Evolutionary conservation across 2,888 invertebrate genomes (phyloP).

Genomic region (Agriotes lineatus): DNA sequence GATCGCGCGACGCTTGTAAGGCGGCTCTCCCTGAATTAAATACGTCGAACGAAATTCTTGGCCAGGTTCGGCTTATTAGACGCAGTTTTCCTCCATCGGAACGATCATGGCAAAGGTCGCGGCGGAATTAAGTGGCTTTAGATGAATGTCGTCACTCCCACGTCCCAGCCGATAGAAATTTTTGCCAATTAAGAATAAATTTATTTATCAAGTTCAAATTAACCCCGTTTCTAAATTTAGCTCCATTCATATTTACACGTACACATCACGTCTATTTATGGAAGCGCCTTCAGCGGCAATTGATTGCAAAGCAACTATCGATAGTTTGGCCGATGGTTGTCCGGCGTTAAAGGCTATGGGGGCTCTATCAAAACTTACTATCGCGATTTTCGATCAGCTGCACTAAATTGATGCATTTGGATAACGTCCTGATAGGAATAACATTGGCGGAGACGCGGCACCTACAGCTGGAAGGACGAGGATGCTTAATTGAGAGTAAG

Average conservation of each 20-base stretch:
- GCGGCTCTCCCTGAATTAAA: constrained; percentile 33
- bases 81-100: background rate
- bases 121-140: background rate
- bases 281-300: background rate
- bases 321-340: background rate
- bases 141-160: background rate
- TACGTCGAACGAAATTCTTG: background rate
- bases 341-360: background rate
- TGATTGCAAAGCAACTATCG: constrained; percentile 21
- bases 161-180: background rate
- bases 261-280: constrained; percentile 26
- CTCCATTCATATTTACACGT: constrained; percentile 21
- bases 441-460: constrained; percentile 3
- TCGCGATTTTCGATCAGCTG: constrained; percentile 26
- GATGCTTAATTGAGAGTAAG: constrained; percentile 2
- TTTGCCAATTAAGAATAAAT: constrained; percentile 22
- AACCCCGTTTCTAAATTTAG: constrained; percentile 28
- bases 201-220: constrained; percentile 24
- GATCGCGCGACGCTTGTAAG: constrained; percentile 28
- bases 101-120: background rate
- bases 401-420: constrained; percentile 18
- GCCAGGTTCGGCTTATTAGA: background rate
- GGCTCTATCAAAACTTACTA: constrained; percentile 4
- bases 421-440: constrained; percentile 3
- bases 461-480: background rate